phyloP scores from a whole-genome alignment of 2,113 vertebrate species.

The Ibidorhyncha struthersii region DNA sequence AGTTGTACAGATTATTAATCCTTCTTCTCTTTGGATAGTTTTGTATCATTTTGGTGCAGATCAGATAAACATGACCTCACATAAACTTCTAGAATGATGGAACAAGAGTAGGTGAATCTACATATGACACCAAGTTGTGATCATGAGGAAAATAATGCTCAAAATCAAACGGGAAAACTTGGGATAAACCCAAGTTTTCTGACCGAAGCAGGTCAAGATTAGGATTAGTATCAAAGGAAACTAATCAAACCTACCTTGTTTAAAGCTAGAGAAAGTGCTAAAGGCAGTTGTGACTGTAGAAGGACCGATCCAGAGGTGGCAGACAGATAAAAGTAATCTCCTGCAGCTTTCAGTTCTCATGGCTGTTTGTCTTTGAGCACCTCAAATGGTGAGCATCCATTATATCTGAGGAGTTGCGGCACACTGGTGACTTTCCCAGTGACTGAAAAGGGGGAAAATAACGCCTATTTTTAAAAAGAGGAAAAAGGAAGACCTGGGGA shows the following conservation, averaged over 20 bases:
- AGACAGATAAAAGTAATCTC: not conserved
- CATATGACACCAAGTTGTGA: not conserved
- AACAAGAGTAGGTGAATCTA: not conserved
- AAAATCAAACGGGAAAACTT: not conserved
- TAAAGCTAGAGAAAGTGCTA: not conserved
- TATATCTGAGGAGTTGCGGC: too few relatives aligned
- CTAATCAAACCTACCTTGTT: not conserved
- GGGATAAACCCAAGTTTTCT: not conserved
- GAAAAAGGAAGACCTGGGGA: too few relatives aligned
- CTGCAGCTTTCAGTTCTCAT: not conserved
- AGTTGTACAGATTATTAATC: not conserved
- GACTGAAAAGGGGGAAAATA: too few relatives aligned
- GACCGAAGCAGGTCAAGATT: not conserved
- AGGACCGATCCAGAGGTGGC: not conserved
- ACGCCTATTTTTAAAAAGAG: too few relatives aligned
- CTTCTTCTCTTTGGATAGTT: not conserved
- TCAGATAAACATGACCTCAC: not conserved
- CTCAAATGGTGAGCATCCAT: too few relatives aligned
- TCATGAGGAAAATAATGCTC: not conserved
- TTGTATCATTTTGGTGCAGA: not conserved
- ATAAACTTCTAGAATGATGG: not conserved
- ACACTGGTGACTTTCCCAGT: too few relatives aligned
- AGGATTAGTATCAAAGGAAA: not conserved
- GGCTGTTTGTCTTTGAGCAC: not conserved
- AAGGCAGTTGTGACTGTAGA: fast-evolving